Conservation (phyloP, 2,888 invertebrate genomes). For the Carcina quercana region DNA sequence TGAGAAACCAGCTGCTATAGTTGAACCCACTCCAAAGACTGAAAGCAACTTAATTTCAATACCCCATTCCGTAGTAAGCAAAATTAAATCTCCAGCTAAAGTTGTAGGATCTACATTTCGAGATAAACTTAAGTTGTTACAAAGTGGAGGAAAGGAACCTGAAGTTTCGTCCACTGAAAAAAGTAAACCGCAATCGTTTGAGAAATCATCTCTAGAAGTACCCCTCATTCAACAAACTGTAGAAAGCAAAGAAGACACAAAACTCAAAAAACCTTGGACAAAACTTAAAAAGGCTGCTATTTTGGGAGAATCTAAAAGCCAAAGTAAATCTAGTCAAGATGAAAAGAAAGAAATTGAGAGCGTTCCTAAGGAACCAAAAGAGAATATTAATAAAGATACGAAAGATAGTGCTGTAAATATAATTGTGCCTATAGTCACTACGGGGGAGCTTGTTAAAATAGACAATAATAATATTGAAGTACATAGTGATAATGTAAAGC, state of each 20-base stretch:
- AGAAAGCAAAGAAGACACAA: conserved; percentile 49
- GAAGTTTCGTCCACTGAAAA: conserved; percentile 32
- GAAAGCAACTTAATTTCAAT: conserved; percentile 64
- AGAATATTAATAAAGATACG: neutral
- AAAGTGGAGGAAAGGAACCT: conserved; percentile 50
- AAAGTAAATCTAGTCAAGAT: conserved; percentile 50
- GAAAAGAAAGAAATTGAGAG: conserved; percentile 41
- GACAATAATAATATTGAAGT: conserved; percentile 63
- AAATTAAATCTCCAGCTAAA: conserved; percentile 70
- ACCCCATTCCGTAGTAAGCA: conserved; percentile 67
- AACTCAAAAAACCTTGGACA: conserved; percentile 80
- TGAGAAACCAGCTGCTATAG: conserved; percentile 60
- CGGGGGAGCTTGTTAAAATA: conserved; percentile 65
- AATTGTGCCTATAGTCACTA: conserved; percentile 52
- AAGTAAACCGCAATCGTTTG: conserved; percentile 32
- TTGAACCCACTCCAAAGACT: conserved; percentile 62
- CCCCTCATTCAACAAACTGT: conserved; percentile 36
- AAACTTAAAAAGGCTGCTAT: conserved; percentile 85
- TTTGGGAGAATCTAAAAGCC: conserved; percentile 65
- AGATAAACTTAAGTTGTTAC: conserved; percentile 65
- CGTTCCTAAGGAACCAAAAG: conserved; percentile 25
- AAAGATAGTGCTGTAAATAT: conserved; percentile 41
- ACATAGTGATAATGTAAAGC: conserved; percentile 45
- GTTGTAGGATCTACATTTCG: conserved; percentile 61
- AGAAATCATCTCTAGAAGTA: conserved; percentile 48